Evolutionary conservation across 2,888 invertebrate species (phyloP).

Genomic region (Orchesella flavescens): DNA sequence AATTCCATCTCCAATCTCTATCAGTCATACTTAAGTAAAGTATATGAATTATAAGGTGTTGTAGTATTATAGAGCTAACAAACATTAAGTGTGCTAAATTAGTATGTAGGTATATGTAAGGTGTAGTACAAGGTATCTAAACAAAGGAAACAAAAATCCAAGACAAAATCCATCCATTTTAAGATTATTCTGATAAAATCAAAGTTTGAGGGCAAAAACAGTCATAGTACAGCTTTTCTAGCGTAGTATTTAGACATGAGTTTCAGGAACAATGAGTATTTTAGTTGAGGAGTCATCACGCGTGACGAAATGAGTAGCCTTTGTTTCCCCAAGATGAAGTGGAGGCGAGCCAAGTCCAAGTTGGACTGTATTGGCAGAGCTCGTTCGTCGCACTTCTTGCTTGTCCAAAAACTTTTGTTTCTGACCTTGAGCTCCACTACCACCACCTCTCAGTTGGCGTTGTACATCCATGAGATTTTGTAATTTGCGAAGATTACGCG

Average conservation of each 20-base stretch:
- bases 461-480: constrained; percentile 49
- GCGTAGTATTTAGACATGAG: constrained; percentile 69
- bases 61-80: no score
- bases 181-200: no score
- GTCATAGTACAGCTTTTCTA: no score
- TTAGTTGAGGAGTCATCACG: constrained; percentile 70
- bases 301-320: constrained; percentile 69
- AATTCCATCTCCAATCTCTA: no score
- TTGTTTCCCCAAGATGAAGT: constrained; percentile 57
- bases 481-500: constrained; percentile 36
- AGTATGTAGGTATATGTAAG: no score
- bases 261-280: constrained; percentile 71
- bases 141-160: no score
- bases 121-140: no score
- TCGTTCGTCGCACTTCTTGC: constrained; percentile 28
- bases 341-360: constrained; percentile 46
- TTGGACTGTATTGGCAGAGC: constrained; percentile 34
- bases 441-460: constrained; percentile 36
- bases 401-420: constrained; percentile 23
- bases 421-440: constrained; percentile 38
- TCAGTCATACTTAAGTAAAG: no score
- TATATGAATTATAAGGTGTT: no score
- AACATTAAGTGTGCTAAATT: no score
- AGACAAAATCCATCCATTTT: no score
- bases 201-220: background rate